These are phyloP conservation scores for Heterocephalus glaber DNA, from an alignment of 2,113 vertebrate species.

Conservation along the genomic window DNA sequence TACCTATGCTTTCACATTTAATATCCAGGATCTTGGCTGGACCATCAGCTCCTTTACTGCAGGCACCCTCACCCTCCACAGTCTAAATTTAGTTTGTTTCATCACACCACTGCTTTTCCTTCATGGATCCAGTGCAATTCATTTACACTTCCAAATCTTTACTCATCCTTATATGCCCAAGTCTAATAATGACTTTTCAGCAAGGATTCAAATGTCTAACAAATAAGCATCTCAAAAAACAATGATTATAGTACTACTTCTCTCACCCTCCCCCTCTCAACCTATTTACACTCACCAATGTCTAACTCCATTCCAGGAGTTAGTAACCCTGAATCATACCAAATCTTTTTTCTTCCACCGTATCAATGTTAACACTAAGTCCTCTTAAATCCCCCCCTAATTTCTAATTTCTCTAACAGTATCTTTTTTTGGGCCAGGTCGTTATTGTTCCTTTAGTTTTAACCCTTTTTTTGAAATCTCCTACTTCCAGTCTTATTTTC, in stretches of 20 bases:
- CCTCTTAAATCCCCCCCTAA: background rate
- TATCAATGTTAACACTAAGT: background rate
- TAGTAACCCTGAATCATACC: background rate
- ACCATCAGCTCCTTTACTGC: background rate
- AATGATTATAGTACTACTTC: background rate
- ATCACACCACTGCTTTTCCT: background rate
- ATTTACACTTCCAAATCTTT: background rate
- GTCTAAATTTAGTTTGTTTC: background rate
- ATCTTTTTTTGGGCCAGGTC: background rate
- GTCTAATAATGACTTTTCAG: background rate
- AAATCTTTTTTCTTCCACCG: background rate
- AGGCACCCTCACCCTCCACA: background rate
- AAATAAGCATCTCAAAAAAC: background rate
- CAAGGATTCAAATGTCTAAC: background rate
- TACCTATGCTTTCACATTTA: background rate
- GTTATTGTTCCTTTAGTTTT: background rate
- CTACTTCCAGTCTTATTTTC: background rate
- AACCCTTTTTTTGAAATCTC: background rate
- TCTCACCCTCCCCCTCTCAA: background rate
- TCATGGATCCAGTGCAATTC: background rate
- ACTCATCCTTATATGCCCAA: background rate
- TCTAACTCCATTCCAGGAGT: background rate
- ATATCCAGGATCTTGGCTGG: background rate
- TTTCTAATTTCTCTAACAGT: background rate
- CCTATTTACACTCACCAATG: background rate